A percentile compares a stretch with the other conserved stretches of the same genome.
These are phyloP conservation scores for Heterodera carotae DNA, from an alignment of 1,140 invertebrate species.

Conservation along the genomic window DNA sequence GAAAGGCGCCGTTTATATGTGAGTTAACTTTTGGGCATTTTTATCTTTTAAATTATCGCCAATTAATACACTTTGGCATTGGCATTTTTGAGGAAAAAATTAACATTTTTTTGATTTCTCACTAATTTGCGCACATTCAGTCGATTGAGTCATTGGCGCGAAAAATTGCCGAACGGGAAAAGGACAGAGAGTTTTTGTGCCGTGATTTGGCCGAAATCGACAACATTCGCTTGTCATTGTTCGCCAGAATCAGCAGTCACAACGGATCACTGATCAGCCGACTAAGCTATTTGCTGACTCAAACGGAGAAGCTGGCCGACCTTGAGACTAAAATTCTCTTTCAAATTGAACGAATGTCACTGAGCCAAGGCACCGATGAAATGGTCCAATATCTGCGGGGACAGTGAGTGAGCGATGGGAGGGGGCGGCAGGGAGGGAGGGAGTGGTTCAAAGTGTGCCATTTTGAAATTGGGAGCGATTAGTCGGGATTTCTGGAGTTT, in stretches of 20 bases:
- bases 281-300: not conserved
- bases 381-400: not conserved
- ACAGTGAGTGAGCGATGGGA: conserved; percentile 14
- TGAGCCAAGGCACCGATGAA: not conserved
- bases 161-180: conserved; percentile 17
- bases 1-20: conserved; percentile 17
- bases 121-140: not conserved
- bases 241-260: conserved; percentile 15
- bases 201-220: conserved; percentile 23
- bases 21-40: no score
- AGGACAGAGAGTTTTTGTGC: conserved; percentile 19
- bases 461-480: not conserved
- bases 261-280: conserved; percentile 12
- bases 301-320: conserved; percentile 18
- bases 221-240: conserved; percentile 8
- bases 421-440: not conserved
- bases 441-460: not conserved
- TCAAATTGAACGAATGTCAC: conserved; percentile 4
- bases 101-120: no score
- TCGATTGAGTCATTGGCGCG: conserved; percentile 18
- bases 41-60: not conserved
- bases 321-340: conserved; percentile 14
- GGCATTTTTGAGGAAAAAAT: no score
- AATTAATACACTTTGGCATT: no score
- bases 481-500: no score